Evolutionary conservation across 2,888 invertebrate genomes (phyloP).

Genomic region (Carterocephalus palaemon): DNA sequence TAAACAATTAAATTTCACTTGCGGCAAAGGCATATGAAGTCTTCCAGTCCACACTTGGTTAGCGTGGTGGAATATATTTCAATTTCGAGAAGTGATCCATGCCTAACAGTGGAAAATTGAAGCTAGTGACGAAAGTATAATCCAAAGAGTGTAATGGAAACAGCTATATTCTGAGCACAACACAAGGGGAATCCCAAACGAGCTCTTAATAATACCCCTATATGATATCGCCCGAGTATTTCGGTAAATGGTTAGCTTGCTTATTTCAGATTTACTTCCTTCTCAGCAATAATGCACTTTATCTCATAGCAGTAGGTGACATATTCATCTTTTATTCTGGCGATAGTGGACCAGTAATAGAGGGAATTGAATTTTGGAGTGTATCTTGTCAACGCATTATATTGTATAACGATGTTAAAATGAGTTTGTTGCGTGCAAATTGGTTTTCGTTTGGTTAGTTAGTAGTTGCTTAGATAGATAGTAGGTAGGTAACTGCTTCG

Average conservation of each 20-base stretch:
- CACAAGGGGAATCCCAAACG: constrained; percentile 71
- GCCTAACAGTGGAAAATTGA: too few relatives aligned
- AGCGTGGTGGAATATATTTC: too few relatives aligned
- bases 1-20: too few relatives aligned
- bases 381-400: constrained; percentile 44
- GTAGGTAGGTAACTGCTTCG: too few relatives aligned
- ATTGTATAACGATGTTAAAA: constrained; percentile 51
- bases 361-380: constrained; percentile 60
- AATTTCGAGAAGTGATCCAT: too few relatives aligned
- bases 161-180: constrained; percentile 40
- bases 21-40: too few relatives aligned
- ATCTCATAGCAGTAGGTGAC: constrained; percentile 2
- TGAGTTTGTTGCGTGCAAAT: constrained; percentile 54
- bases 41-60: too few relatives aligned
- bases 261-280: constrained; percentile 46
- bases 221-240: constrained; percentile 62
- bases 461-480: too few relatives aligned
- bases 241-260: constrained; percentile 49
- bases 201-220: constrained; percentile 69
- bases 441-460: constrained; percentile 31
- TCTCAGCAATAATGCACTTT: constrained; percentile 3
- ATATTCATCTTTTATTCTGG: background rate
- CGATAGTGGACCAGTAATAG: constrained; percentile 30
- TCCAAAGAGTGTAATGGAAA: too few relatives aligned
- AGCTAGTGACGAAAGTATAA: too few relatives aligned